Evolutionary conservation across 1,140 invertebrate genomes (phyloP), one percentile per base, ranked within the genome.

Genomic region (Megalopta genalis): DNA sequence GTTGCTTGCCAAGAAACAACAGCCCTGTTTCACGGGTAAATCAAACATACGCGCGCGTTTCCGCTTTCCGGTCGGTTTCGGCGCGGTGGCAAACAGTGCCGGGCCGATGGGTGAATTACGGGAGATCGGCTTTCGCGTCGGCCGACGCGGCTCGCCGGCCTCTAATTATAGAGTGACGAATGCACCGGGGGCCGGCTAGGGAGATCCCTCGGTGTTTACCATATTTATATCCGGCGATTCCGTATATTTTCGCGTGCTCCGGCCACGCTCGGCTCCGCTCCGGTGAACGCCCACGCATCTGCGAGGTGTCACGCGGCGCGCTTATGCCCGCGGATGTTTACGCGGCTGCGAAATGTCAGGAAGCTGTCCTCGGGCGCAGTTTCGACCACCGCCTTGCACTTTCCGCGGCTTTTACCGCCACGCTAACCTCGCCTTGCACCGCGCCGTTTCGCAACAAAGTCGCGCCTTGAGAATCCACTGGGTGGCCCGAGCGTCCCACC

Each of bases 291-390:
- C 25, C n/a, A 37, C 37, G 60, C 39, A 37, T 46, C 60, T 64
- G 57, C 54, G 39, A 59, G 75, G 75, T 77, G 65, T 69, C 75
- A 62, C 57, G 66, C 59, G 67, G 12, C 42, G 18, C 21, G 54
- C 1, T n/a, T 2, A 27, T 18, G 54, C 27, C 27, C 32, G 46
- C 59, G 70, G 77, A 65, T 79, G 77, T 79, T 79, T 74, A 60
- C 63, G 70, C 70, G 77, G 69, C 77, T 79, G 71, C 62, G 62
- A 67, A 79, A 67, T 60, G 71, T 74, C 77, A 74, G 77, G 39
- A 74, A 79, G 52, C 65, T 66, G 62, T 79, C 71, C 52, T 65
- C 77, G 63, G n/a, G 39, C 42, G 49, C 49, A 32, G 76, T 46
- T 23, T 23, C 69, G n/a, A 78, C 66, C 21, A 69, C 66, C 54